Evolutionary conservation across 2,797 vertebrate species (phyloP), one percentile per base, ranked within the genome.

Genomic region (Catamblyrhynchus diadema): DNA sequence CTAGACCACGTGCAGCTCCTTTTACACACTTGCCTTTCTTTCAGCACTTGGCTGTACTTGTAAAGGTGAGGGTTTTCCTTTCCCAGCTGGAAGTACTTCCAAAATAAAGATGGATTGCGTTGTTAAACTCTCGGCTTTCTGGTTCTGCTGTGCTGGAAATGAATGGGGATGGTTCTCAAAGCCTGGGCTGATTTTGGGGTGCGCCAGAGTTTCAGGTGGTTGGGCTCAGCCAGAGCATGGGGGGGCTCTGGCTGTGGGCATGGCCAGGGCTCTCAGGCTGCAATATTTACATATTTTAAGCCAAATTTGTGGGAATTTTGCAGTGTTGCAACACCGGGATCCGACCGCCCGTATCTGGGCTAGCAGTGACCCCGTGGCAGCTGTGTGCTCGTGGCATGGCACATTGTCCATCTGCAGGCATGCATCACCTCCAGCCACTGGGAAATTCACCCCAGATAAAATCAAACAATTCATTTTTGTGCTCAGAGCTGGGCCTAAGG

Each of bases 91-190:
- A 89, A 86, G 45, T 41, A 66, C 50, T 93, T 51, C 59, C 66
- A 22, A 91, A 97, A 96, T 97, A 97, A 97, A 97, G 91, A 51
- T 86, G 89, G 93, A 65, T 75, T 44, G 80, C 70, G 47, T 91
- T 92, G 67, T 50, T 91, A 74, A 86, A 27, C 6, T 27, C 65
- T 30, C 4, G 25, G 8, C 6, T 86, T 32, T 28, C 37, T 37
- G 2, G 16, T 4, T 81, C 19, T 21, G 23, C 60, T 1, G 0
- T 19, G 65, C 42, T 88, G 12, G 53, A 21, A 50, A 23, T 1
- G 30, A 50, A 23, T 1, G 30, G 32, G 33, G n/a, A 1, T 48
- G 41, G 17, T 25, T 78, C 24, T 32, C 42, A 22, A 44, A 61
- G 66, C 12, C 41, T 70, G 57, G 9, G 51, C 35, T 22, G 35